Evolutionary conservation across 2,888 invertebrate species (phyloP).

Genomic region (Helicoverpa assulta): DNA sequence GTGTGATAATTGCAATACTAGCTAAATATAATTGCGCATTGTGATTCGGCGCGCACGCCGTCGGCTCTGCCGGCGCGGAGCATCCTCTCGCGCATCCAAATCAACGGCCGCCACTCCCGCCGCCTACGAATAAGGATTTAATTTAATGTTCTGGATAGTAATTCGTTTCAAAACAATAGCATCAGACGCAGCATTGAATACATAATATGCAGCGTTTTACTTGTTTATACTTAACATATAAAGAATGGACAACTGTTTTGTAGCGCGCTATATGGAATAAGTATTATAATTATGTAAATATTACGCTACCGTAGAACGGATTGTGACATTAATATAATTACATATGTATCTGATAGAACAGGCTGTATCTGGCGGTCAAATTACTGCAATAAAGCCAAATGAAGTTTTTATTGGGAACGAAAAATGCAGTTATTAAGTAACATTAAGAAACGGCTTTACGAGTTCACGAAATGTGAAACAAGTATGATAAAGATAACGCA

Average conservation of each 20-base stretch:
- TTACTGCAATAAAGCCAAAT: constrained; percentile 17
- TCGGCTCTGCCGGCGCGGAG: constrained; percentile 72
- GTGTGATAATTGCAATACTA: constrained; percentile 78
- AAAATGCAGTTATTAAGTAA: constrained; percentile 38
- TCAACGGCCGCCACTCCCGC: constrained; percentile 75
- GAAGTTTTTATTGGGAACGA: constrained; percentile 37
- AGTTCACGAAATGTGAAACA: constrained; percentile 30
- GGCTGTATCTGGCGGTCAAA: constrained; percentile 9
- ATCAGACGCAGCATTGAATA: constrained; percentile 62
- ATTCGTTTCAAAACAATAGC: constrained; percentile 79
- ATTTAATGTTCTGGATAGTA: constrained; percentile 77
- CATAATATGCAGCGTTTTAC: constrained; percentile 57
- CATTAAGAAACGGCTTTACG: constrained; percentile 26
- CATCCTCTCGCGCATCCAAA: constrained; percentile 83
- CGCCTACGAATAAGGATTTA: constrained; percentile 85
- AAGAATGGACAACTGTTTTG: constrained; percentile 46
- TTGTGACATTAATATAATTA: constrained; percentile 33
- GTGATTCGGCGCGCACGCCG: constrained; percentile 78
- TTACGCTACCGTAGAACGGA: constrained; percentile 33
- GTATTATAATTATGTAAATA: constrained; percentile 46
- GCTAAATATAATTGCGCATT: constrained; percentile 85
- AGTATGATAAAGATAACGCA: constrained; percentile 41
- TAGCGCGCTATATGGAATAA: constrained; percentile 23
- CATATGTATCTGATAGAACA: constrained; percentile 36
- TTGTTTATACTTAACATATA: constrained; percentile 47